Conservation (phyloP, 2,888 invertebrate species). For the Leptopilina syphax region DNA sequence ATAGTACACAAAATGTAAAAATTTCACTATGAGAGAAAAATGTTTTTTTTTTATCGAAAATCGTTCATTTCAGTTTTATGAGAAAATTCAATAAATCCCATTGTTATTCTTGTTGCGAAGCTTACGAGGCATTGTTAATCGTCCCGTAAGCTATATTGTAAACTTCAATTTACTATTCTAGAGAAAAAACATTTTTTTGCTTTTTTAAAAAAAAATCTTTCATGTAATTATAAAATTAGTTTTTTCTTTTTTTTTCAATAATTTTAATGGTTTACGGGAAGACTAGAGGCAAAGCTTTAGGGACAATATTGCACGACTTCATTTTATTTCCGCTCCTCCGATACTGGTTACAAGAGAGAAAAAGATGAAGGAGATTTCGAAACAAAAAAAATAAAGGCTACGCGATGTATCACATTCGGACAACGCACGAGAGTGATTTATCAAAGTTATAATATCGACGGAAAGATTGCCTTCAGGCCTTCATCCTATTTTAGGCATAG, state of each 20-base stretch:
- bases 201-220: background rate
- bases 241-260: background rate
- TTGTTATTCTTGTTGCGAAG: constrained; percentile 32
- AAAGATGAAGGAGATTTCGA: constrained; percentile 40
- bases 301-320: constrained; percentile 53
- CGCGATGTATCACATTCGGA: constrained; percentile 40
- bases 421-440: constrained; percentile 58
- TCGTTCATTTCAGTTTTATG: no score
- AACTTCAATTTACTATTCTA: background rate
- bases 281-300: constrained; percentile 48
- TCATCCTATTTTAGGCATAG: constrained; percentile 77
- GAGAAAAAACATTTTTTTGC: background rate
- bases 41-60: no score
- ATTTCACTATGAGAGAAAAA: no score
- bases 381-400: constrained; percentile 36
- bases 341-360: constrained; percentile 45
- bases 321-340: constrained; percentile 47
- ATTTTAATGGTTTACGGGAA: constrained; percentile 34
- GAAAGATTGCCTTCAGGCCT: constrained; percentile 75
- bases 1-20: no score
- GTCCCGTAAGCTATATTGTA: constrained; percentile 10
- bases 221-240: background rate
- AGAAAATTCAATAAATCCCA: background rate
- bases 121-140: constrained; percentile 31
- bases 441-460: constrained; percentile 67